A percentile compares a stretch with the other conserved stretches of the same genome.
phyloP scores from a whole-genome alignment of 2,113 vertebrate species.

The Brevimyrus niger region DNA sequence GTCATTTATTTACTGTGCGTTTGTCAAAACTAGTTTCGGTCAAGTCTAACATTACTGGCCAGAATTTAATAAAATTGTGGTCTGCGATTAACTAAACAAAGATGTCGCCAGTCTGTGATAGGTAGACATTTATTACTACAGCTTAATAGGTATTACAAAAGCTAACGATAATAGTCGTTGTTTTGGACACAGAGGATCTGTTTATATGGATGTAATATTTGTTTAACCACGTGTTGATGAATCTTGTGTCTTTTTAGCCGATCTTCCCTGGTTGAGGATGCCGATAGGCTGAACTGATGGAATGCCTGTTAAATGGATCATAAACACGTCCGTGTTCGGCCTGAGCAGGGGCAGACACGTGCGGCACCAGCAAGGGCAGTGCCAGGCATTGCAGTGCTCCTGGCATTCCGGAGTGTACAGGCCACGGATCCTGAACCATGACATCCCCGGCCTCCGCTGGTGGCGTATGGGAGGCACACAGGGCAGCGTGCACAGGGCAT shows the following conservation, averaged over 20 bases:
- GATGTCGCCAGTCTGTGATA: background rate
- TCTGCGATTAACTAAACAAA: background rate
- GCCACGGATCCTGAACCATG: slow-evolving; percentile 4
- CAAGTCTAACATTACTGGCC: background rate
- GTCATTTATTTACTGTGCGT: background rate
- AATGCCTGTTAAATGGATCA: slow-evolving; percentile 70
- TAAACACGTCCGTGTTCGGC: slow-evolving; percentile 62
- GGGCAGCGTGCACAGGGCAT: slow-evolving; percentile 42
- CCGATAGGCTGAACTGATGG: slow-evolving; percentile 46
- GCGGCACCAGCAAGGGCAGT: slow-evolving; percentile 60
- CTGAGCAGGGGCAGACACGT: slow-evolving; percentile 58
- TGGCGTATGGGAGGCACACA: slow-evolving; percentile 46
- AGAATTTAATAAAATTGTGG: background rate
- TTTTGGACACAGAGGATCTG: background rate
- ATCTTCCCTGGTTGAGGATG: background rate
- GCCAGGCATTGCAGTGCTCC: slow-evolving; percentile 43
- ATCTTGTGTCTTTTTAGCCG: background rate
- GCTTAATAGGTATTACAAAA: background rate
- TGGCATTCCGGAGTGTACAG: slow-evolving; percentile 54
- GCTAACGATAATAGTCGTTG: background rate
- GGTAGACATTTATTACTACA: background rate
- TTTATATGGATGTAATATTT: background rate
- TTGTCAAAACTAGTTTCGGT: background rate
- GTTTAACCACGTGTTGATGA: background rate
- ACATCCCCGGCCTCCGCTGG: slow-evolving; percentile 33